Conservation (phyloP, 2,797 vertebrate species). For the Eurystomus glaucurus region DNA sequence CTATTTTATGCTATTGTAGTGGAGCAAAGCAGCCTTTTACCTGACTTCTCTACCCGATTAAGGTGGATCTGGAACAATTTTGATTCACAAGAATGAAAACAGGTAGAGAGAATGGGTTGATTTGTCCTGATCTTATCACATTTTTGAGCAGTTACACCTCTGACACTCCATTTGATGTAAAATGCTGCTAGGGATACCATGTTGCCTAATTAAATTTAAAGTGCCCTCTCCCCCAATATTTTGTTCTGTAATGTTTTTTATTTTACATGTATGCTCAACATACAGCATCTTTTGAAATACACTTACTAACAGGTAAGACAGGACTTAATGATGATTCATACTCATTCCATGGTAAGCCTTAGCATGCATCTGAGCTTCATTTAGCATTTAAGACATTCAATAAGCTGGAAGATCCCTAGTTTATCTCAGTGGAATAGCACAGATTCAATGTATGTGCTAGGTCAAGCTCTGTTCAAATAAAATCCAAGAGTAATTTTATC, state of each 20-base stretch:
- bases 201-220: not conserved
- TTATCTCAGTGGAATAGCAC: not conserved
- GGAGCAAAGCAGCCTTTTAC: not conserved
- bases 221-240: not conserved
- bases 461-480: not conserved
- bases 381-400: not conserved
- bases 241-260: not conserved
- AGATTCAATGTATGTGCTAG: no score
- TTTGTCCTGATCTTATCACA: not conserved
- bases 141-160: not conserved
- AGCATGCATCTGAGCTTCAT: not conserved
- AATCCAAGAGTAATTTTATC: not conserved
- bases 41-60: not conserved
- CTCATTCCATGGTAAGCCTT: not conserved
- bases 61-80: not conserved
- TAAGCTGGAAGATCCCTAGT: not conserved
- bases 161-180: not conserved
- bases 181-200: not conserved
- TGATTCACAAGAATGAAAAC: accelerated
- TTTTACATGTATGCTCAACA: accelerated
- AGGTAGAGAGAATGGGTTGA: not conserved
- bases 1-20: not conserved
- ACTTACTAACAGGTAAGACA: not conserved
- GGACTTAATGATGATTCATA: not conserved
- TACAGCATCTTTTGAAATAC: not conserved